These are phyloP conservation scores for Aphodius sticticus DNA, from an alignment of 2,888 invertebrate genomes.

Conservation along the genomic window DNA sequence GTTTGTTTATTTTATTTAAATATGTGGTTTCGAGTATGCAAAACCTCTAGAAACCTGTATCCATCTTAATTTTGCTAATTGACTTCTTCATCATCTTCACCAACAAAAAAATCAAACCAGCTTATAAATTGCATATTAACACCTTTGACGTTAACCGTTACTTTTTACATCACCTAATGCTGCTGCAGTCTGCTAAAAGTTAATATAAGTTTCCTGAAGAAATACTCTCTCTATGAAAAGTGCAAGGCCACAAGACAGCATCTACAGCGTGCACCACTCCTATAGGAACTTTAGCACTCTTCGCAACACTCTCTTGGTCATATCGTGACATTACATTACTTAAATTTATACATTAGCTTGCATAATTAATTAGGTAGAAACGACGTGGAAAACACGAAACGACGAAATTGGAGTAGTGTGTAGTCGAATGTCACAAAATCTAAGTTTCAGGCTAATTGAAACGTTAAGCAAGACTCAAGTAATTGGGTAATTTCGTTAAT, in stretches of 20 bases:
- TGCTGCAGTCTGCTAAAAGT: not conserved
- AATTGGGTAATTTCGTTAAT: not conserved
- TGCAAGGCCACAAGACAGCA: not conserved
- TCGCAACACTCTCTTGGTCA: too few relatives aligned
- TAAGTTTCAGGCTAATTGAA: not conserved
- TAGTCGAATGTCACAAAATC: not conserved
- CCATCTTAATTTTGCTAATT: not conserved
- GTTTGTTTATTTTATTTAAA: too few relatives aligned
- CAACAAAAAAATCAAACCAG: too few relatives aligned
- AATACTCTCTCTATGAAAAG: not conserved
- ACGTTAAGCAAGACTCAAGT: not conserved
- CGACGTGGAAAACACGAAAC: not conserved
- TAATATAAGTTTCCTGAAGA: not conserved
- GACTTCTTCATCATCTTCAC: too few relatives aligned
- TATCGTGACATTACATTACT: not conserved
- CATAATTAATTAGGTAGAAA: not conserved
- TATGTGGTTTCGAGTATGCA: too few relatives aligned
- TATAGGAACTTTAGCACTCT: not conserved
- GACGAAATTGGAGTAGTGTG: not conserved
- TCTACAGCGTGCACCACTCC: not conserved
- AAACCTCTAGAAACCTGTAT: not conserved
- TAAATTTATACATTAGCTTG: not conserved
- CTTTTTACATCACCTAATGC: too few relatives aligned
- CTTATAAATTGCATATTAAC: too few relatives aligned
- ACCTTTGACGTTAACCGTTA: too few relatives aligned